phyloP scores from a whole-genome alignment of 2,888 invertebrate species.

The Hyles lineata region DNA sequence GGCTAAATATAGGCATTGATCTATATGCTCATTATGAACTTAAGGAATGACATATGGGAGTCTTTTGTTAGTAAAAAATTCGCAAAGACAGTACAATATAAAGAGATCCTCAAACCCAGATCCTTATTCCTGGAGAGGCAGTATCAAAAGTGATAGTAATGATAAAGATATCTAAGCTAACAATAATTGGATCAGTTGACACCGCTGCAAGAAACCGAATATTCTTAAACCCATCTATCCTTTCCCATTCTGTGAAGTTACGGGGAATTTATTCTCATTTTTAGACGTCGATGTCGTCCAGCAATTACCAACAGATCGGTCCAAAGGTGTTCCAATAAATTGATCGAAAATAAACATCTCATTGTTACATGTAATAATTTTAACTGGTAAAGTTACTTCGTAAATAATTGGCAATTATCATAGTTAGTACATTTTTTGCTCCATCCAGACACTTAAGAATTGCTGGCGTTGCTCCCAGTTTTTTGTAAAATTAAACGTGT shows the following conservation, averaged over 20 bases:
- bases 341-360: slow-evolving; percentile 6
- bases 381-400: not conserved
- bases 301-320: not conserved
- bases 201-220: not conserved
- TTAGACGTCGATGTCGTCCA: not conserved
- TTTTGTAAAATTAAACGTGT: not conserved
- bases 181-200: no score
- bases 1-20: no score
- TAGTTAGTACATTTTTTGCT: slow-evolving; percentile 10
- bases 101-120: no score
- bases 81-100: no score
- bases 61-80: no score
- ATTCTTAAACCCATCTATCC: not conserved
- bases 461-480: not conserved
- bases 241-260: not conserved
- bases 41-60: no score
- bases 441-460: not conserved
- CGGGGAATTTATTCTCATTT: not conserved
- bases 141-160: no score
- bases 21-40: no score
- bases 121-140: no score
- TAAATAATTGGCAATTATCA: slow-evolving; percentile 19
- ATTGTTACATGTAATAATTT: slow-evolving; percentile 3
- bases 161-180: no score
- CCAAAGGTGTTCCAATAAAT: slow-evolving; percentile 10